Conservation (phyloP, 2,113 vertebrate species). For the Misgurnus mizolepis region DNA sequence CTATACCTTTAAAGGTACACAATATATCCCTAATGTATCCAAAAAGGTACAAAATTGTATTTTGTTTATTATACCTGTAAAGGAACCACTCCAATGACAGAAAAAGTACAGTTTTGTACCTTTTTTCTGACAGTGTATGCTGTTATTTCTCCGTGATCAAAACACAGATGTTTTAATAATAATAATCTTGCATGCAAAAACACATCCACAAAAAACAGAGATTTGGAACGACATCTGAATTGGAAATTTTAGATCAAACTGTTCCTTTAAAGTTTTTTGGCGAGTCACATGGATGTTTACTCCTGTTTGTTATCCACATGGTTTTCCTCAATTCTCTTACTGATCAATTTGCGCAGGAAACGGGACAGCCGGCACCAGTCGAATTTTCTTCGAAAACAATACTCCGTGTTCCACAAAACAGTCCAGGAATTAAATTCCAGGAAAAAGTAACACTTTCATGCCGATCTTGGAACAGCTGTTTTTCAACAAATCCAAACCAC, state of each 20-base stretch:
- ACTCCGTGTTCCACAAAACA: not conserved
- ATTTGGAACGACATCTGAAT: not conserved
- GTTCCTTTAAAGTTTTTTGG: not conserved
- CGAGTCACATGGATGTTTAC: not conserved
- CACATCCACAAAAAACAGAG: not conserved
- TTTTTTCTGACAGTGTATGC: no score
- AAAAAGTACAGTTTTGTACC: no score
- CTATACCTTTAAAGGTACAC: no score
- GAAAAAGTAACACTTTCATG: slow-evolving; percentile 10
- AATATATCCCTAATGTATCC: no score
- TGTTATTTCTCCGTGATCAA: no score
- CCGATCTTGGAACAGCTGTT: slow-evolving; percentile 10
- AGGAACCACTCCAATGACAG: no score
- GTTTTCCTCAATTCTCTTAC: not conserved
- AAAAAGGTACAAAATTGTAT: no score
- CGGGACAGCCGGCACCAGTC: not conserved
- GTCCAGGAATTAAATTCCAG: slow-evolving; percentile 17
- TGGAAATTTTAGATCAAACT: not conserved
- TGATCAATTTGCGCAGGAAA: not conserved
- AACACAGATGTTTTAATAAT: not conserved
- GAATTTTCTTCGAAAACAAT: not conserved
- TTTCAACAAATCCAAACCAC: slow-evolving; percentile 14
- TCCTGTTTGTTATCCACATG: not conserved
- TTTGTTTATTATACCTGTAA: no score
- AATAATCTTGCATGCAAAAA: no score